phyloP scores from a whole-genome alignment of 2,113 vertebrate species.

The Melanostigma gelatinosum region DNA sequence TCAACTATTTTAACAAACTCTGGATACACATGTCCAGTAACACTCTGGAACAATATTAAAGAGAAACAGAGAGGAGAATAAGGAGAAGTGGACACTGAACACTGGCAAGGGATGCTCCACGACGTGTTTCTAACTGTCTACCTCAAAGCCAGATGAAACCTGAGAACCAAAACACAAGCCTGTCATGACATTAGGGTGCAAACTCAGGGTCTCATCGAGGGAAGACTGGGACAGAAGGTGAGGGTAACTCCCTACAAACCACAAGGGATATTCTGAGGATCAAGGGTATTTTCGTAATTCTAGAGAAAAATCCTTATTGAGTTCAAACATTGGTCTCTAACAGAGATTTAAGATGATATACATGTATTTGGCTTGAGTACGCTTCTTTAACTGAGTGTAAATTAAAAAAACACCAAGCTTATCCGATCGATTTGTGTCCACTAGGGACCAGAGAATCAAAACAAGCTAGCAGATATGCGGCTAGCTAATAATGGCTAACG shows the following conservation, averaged over 20 bases:
- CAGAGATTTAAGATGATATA: not conserved
- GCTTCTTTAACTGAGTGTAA: not conserved
- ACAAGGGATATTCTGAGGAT: constrained; percentile 42
- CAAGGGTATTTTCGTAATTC: constrained; percentile 40
- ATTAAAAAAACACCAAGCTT: not conserved
- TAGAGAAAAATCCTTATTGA: constrained; percentile 1
- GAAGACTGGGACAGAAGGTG: constrained; percentile 2
- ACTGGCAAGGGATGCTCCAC: constrained; percentile 10
- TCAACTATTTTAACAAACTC: constrained; percentile 94
- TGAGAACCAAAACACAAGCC: constrained; percentile 45
- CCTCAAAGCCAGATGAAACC: constrained; percentile 57
- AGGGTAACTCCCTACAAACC: constrained; percentile 54
- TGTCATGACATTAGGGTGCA: constrained; percentile 52
- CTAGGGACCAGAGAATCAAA: not conserved
- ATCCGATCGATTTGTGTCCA: not conserved
- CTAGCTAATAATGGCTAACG: not conserved
- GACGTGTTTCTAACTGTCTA: constrained; percentile 44
- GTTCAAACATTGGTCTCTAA: constrained; percentile 13
- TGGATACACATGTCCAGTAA: constrained; percentile 82
- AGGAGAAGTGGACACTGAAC: not conserved
- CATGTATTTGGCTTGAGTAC: not conserved
- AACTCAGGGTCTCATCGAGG: constrained; percentile 43
- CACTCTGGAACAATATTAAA: constrained; percentile 76
- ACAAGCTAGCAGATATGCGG: not conserved
- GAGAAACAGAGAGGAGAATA: constrained; percentile 1